Percentiles rank a stretch among this genome's conserved stretches.
phyloP scores from a whole-genome alignment of 2,113 vertebrate genomes.

The Clinocottus analis region DNA sequence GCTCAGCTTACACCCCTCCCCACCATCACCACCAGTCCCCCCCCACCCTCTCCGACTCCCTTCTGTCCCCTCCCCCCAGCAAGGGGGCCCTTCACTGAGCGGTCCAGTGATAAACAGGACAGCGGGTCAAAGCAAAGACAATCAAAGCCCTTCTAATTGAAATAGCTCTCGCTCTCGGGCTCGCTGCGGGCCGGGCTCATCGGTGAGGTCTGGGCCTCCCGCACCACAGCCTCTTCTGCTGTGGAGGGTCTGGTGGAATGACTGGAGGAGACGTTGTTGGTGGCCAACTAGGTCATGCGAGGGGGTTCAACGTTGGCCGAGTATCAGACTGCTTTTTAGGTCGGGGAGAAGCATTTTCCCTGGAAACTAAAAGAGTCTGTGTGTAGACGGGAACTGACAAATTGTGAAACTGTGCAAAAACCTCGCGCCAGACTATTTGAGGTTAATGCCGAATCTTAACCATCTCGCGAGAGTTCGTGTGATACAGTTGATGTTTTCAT shows the following conservation, averaged over 20 bases:
- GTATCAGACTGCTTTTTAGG: too few relatives aligned
- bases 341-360: slow-evolving; percentile 23
- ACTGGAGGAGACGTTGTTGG: slow-evolving; percentile 38
- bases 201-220: slow-evolving; percentile 34
- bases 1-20: slow-evolving; percentile 44
- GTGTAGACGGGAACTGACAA: background rate
- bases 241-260: background rate
- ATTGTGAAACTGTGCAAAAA: background rate
- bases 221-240: slow-evolving; percentile 30
- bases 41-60: slow-evolving; percentile 52
- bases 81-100: slow-evolving; percentile 67
- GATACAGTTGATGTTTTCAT: background rate
- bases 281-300: slow-evolving; percentile 34
- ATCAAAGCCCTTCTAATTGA: slow-evolving; percentile 78
- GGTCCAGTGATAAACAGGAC: slow-evolving; percentile 72
- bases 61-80: slow-evolving; percentile 38
- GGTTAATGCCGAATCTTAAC: background rate
- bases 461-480: too few relatives aligned
- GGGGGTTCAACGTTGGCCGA: slow-evolving; percentile 4
- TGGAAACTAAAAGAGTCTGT: slow-evolving; percentile 1
- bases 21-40: slow-evolving; percentile 30
- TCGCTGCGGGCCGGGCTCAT: slow-evolving; percentile 48
- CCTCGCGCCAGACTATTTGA: background rate
- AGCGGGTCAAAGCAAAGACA: slow-evolving; percentile 78
- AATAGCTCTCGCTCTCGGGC: slow-evolving; percentile 68